phyloP scores from a whole-genome alignment of 1,140 invertebrate genomes.

The Anastatus disparis region DNA sequence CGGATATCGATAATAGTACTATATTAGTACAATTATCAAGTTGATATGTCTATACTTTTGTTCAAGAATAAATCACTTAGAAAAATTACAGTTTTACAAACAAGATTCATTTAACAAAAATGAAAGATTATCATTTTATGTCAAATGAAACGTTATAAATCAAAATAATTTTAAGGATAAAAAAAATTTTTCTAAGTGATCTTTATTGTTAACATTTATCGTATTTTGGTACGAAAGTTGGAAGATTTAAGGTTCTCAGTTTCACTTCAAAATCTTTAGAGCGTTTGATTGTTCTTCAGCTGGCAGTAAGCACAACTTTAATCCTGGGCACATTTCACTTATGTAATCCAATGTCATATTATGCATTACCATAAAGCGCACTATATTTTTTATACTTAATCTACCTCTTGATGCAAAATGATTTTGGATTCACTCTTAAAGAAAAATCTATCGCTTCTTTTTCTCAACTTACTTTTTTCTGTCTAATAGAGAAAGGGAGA shows the following conservation, averaged over 20 bases:
- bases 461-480: neutral
- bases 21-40: slow-evolving; percentile 8
- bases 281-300: neutral
- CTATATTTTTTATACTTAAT: slow-evolving; percentile 14
- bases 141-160: neutral
- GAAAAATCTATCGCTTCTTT: neutral
- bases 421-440: slow-evolving; percentile 18
- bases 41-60: neutral
- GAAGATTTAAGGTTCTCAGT: neutral
- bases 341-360: slow-evolving; percentile 30
- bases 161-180: too few relatives aligned
- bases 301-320: neutral
- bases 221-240: neutral
- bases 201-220: neutral
- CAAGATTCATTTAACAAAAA: neutral
- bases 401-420: slow-evolving; percentile 30
- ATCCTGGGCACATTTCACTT: neutral
- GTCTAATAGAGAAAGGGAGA: neutral
- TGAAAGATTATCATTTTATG: neutral
- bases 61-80: neutral
- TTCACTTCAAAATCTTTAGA: slow-evolving; percentile 13
- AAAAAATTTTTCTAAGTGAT: neutral
- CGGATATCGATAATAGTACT: neutral
- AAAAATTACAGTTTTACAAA: neutral
- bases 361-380: slow-evolving; percentile 13